phyloP scores from a whole-genome alignment of 2,888 invertebrate species.

The Melanostoma mellinum region DNA sequence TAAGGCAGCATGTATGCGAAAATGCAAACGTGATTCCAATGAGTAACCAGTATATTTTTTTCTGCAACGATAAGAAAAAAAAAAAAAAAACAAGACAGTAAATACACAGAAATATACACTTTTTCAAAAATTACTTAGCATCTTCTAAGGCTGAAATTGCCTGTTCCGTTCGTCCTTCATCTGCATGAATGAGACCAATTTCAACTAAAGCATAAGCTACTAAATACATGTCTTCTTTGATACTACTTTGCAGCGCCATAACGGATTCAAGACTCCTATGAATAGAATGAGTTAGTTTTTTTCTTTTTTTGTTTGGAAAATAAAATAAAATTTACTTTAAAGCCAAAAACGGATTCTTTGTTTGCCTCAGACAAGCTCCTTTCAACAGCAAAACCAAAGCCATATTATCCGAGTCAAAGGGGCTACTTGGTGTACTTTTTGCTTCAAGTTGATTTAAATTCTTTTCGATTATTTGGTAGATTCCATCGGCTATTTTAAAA shows the following conservation, averaged over 20 bases:
- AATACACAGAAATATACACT: background rate
- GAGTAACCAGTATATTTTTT: conserved; percentile 94
- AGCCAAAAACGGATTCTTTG: conserved; percentile 90
- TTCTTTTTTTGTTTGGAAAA: conserved; percentile 50
- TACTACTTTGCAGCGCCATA: conserved; percentile 85
- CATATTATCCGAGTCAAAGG: conserved; percentile 87
- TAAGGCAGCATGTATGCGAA: conserved; percentile 91
- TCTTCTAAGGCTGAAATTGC: conserved; percentile 90
- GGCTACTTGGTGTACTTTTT: conserved; percentile 50
- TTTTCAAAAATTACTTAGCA: conserved; percentile 86
- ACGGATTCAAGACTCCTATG: conserved; percentile 77
- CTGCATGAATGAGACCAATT: conserved; percentile 90
- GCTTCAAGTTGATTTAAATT: conserved; percentile 79
- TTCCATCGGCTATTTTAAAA: conserved; percentile 84
- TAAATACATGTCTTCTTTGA: conserved; percentile 92
- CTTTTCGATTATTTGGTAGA: conserved; percentile 86
- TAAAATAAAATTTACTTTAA: conserved; percentile 84
- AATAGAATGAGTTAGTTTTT: no score
- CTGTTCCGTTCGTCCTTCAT: conserved; percentile 86
- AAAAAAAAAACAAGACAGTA: background rate
- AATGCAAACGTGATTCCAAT: conserved; percentile 93
- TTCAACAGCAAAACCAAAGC: conserved; percentile 90
- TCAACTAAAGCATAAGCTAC: conserved; percentile 94
- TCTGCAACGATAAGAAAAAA: conserved; percentile 83
- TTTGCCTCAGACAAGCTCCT: conserved; percentile 91